Evolutionary conservation across 2,888 invertebrate genomes (phyloP).

Genomic region (Xanthostigma xanthostigma): DNA sequence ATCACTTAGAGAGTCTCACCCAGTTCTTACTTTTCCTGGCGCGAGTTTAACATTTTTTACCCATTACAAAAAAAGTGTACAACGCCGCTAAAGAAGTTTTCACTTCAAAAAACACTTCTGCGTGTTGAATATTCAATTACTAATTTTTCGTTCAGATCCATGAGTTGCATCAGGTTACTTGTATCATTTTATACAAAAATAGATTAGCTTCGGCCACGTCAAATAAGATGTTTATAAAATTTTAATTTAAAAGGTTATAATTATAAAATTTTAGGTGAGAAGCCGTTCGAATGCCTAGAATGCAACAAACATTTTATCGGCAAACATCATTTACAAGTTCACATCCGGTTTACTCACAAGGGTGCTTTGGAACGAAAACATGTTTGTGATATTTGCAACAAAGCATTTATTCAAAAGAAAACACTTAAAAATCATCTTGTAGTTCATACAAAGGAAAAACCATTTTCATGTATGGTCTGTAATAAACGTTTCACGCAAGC

Average conservation of each 20-base stretch:
- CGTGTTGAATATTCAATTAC: no score
- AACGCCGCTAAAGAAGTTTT: no score
- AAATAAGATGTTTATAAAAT: no score
- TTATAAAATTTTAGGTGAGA: slow-evolving; percentile 13
- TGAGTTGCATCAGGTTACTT: no score
- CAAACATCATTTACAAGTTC: slow-evolving; percentile 21
- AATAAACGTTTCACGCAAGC: slow-evolving; percentile 23
- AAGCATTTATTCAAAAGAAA: slow-evolving; percentile 22
- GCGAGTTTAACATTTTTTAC: no score
- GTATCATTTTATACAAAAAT: not conserved
- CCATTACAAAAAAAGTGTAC: no score
- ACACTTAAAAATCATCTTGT: slow-evolving; percentile 21
- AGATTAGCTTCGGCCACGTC: no score
- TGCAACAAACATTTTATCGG: slow-evolving; percentile 21
- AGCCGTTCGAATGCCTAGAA: slow-evolving; percentile 20
- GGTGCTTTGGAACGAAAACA: slow-evolving; percentile 19
- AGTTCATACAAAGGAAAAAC: slow-evolving; percentile 21
- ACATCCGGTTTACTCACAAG: slow-evolving; percentile 20
- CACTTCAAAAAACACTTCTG: no score
- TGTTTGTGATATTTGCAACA: slow-evolving; percentile 19
- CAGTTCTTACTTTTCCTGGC: no score
- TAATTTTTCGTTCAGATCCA: no score
- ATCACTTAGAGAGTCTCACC: no score
- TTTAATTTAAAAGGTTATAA: no score
- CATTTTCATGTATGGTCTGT: slow-evolving; percentile 21